Conservation (phyloP, 2,113 vertebrate species). For the Myocastor coypus region DNA sequence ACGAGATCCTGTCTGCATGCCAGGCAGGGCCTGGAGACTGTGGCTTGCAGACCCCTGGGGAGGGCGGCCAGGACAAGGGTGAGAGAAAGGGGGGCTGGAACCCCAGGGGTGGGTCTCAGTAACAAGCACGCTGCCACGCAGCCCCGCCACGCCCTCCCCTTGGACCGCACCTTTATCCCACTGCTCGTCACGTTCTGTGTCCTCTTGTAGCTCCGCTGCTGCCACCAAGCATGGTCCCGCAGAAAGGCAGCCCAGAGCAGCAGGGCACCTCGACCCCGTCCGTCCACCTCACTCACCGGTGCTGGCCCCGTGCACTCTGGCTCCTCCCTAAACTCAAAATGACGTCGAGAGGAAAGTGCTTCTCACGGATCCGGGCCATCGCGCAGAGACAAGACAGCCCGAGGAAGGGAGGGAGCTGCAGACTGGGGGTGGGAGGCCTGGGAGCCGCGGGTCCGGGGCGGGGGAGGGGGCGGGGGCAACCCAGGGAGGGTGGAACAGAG, state of each 20-base stretch:
- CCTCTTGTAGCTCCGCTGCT: neutral
- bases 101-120: neutral
- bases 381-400: neutral
- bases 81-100: neutral
- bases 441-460: accelerated
- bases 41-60: neutral
- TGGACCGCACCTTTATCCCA: neutral
- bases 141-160: neutral
- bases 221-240: neutral
- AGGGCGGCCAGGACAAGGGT: neutral
- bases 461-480: neutral
- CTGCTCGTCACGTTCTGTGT: neutral
- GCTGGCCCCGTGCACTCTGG: neutral
- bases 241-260: neutral
- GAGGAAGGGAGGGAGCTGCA: neutral
- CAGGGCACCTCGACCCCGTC: accelerated
- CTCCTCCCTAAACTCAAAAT: neutral
- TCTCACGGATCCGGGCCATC: neutral
- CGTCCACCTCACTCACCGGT: neutral
- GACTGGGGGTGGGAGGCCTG: neutral
- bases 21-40: accelerated
- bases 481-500: neutral
- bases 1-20: accelerated
- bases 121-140: neutral
- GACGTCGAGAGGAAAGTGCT: neutral